Evolutionary conservation across 2,113 vertebrate species (phyloP).

Genomic region (Epinephelus fuscoguttatus): DNA sequence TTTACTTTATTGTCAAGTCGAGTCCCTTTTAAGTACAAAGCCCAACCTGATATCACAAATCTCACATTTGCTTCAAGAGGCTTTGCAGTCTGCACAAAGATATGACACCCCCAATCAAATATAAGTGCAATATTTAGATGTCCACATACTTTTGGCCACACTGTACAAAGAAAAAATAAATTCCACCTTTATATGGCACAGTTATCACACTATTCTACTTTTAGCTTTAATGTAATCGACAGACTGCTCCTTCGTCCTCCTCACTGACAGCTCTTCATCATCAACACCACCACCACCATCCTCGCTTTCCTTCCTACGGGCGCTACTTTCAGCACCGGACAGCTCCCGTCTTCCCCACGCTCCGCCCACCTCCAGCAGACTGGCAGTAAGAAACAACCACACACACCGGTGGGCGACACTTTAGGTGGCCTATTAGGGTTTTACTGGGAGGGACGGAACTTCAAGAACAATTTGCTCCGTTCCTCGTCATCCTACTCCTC

Average conservation of each 20-base stretch:
- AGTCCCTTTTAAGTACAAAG: too few relatives aligned
- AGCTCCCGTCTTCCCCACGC: slow-evolving; percentile 79
- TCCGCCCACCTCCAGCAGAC: slow-evolving; percentile 81
- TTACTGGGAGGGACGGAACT: slow-evolving; percentile 75
- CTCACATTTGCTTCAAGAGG: too few relatives aligned
- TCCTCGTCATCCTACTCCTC: slow-evolving; percentile 61
- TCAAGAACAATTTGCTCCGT: slow-evolving; percentile 55
- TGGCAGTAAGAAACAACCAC: slow-evolving; percentile 85
- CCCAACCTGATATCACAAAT: too few relatives aligned
- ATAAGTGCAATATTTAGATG: not conserved
- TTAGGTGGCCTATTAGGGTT: slow-evolving; percentile 71
- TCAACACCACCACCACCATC: slow-evolving; percentile 13
- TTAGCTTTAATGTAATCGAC: slow-evolving; percentile 16
- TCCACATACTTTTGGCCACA: not conserved
- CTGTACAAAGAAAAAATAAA: not conserved
- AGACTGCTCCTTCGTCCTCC: slow-evolving; percentile 30
- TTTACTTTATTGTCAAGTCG: too few relatives aligned
- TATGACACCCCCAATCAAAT: too few relatives aligned
- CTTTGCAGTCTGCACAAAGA: too few relatives aligned
- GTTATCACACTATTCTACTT: slow-evolving; percentile 15
- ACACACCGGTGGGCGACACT: slow-evolving; percentile 71
- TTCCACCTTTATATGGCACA: not conserved
- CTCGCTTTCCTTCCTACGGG: slow-evolving; percentile 43
- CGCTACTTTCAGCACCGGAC: slow-evolving; percentile 85
- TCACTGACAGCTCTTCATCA: slow-evolving; percentile 9